Base-by-base conservation (phyloP, 2,888 invertebrate species). In the Plebejus argus region DNA sequence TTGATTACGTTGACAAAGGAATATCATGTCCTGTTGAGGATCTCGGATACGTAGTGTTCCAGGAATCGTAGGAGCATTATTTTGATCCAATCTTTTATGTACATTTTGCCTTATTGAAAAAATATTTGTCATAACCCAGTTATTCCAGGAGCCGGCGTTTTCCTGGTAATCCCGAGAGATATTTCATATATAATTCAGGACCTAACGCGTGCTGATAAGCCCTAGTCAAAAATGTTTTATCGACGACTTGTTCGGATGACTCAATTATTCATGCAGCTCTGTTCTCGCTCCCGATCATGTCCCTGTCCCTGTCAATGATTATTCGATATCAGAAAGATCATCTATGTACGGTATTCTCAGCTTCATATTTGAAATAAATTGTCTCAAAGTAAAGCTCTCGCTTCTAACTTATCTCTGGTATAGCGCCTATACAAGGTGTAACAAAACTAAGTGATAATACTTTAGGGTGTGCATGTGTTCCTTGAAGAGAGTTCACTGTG, bases 151-250 rank as follows among this genome's bases (percentile, higher is more conserved):
- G 53, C 76, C 45, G 61, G 23, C 66, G 20, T 66, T 45, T 66
- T 76, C 49, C 20, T 7, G 75, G 61, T 53, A 56, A 56, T 77
- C 76, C 70, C 76, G 20, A 8, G 56, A 71, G 76, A 71, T 70
- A 20, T 35, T 70, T 23, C 18, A 70, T 33, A 86, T 82, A 84
- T 86, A 89, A 89, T 88, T 89, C 84, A 83, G 84, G 80, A 81
- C 82, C 61, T 82, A 88, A 85, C 86, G 86, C 85, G 86, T 84
- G 85, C 87, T 89, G 89, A 89, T 89, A 89, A 89, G 86, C 85
- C 82, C 84, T 81, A 85, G 86, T 88, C 49, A 72, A 35, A 72
- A 72, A 72, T 72, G 49, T 45, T 72, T 20, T 72, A 49, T 72
- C 72, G 39, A 39, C 23, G 23, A 49, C 71, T 75, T 35, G 45